Conservation (phyloP, 2,113 vertebrate species). For the Semnopithecus entellus region DNA sequence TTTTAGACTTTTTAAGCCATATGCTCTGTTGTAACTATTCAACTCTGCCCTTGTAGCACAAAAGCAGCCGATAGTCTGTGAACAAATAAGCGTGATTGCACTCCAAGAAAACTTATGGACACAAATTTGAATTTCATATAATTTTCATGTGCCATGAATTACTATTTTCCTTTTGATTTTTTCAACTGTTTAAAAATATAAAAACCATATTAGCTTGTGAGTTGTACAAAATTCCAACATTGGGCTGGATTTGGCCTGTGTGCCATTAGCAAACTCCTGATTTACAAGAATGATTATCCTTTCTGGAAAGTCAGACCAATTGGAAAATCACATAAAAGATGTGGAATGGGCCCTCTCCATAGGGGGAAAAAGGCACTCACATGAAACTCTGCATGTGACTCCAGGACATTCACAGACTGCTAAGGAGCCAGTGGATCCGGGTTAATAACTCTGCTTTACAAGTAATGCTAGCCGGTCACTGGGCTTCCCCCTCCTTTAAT, state of each 20-base stretch:
- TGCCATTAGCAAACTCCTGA: neutral
- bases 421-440: neutral
- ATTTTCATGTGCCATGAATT: neutral
- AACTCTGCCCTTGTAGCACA: neutral
- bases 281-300: neutral
- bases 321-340: neutral
- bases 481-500: neutral
- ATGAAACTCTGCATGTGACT: neutral
- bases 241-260: neutral
- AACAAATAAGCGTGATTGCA: neutral
- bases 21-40: neutral
- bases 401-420: neutral
- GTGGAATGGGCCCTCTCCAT: neutral
- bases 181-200: neutral
- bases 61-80: neutral
- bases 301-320: conserved; percentile 15
- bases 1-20: neutral
- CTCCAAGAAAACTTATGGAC: neutral
- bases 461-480: neutral
- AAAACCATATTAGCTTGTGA: neutral
- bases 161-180: neutral
- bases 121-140: neutral
- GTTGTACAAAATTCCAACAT: neutral
- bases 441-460: neutral
- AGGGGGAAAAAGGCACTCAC: neutral